phyloP scores from a whole-genome alignment of 2,888 invertebrate genomes.

The Drepanosiphum platanoidis region DNA sequence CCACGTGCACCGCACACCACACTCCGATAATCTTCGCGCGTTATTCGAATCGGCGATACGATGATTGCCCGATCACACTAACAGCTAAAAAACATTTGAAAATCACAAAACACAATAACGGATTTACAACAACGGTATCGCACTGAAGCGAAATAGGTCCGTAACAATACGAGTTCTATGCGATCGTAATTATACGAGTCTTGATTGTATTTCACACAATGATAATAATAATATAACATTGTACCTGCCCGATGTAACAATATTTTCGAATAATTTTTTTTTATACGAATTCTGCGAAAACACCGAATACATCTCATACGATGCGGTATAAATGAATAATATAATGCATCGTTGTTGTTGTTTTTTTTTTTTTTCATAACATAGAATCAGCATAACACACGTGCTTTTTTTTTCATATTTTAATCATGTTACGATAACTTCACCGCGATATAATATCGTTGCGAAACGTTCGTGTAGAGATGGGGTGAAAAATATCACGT shows the following conservation, averaged over 20 bases:
- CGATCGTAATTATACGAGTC: background rate
- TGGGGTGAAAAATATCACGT: too few relatives aligned
- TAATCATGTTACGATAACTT: too few relatives aligned
- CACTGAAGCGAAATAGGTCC: background rate
- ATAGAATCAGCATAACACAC: background rate
- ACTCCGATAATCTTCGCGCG: background rate
- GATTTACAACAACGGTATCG: constrained; percentile 8
- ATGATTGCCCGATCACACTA: background rate
- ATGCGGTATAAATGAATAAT: background rate
- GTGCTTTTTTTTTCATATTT: too few relatives aligned
- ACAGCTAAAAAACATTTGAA: background rate
- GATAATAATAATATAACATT: background rate
- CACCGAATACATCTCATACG: background rate
- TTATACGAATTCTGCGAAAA: background rate
- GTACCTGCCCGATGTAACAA: background rate
- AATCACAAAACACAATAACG: background rate
- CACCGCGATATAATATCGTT: too few relatives aligned
- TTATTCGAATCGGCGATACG: background rate
- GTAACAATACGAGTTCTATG: background rate
- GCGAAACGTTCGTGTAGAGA: too few relatives aligned
- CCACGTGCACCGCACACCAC: too few relatives aligned
- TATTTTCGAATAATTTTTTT: background rate
- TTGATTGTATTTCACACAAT: background rate
- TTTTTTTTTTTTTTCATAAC: too few relatives aligned
- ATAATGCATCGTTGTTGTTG: background rate